phyloP scores from a whole-genome alignment of 2,797 vertebrate species.

The Varecia variegata region DNA sequence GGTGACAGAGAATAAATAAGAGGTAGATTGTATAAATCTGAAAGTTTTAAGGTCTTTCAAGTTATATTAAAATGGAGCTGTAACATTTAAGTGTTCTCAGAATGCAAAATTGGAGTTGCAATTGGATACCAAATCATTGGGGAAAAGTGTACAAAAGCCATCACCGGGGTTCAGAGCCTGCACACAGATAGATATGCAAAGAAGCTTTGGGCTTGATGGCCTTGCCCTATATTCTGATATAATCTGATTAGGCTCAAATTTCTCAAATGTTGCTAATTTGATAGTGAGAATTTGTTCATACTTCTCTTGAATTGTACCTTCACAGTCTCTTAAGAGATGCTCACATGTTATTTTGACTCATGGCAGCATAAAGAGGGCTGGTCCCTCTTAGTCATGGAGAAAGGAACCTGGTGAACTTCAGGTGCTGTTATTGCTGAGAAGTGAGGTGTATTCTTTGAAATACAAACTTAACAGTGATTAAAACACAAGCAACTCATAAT shows the following conservation, averaged over 20 bases:
- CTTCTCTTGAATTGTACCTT: constrained; percentile 91
- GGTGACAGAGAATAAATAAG: background rate
- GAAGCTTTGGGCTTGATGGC: constrained; percentile 87
- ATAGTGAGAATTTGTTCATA: constrained; percentile 91
- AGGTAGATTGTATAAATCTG: background rate
- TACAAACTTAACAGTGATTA: constrained; percentile 84
- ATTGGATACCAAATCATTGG: constrained; percentile 26
- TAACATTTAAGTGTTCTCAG: background rate
- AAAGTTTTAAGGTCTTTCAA: constrained; percentile 14
- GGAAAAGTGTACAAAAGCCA: constrained; percentile 79
- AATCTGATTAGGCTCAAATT: constrained; percentile 92
- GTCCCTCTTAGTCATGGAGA: constrained; percentile 84
- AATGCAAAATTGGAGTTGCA: background rate
- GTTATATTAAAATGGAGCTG: background rate
- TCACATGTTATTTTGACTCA: constrained; percentile 90
- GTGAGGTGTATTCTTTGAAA: constrained; percentile 84
- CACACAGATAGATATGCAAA: constrained; percentile 67
- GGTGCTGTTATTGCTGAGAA: constrained; percentile 84
- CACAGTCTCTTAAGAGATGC: constrained; percentile 89
- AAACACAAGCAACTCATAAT: constrained; percentile 84
- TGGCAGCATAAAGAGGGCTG: constrained; percentile 88
- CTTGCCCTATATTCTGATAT: constrained; percentile 90
- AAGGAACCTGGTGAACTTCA: constrained; percentile 85
- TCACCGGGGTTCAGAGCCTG: constrained; percentile 82
- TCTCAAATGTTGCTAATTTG: constrained; percentile 92